Conservation (phyloP, 1,140 invertebrate genomes). For the Habropoda laboriosa region DNA sequence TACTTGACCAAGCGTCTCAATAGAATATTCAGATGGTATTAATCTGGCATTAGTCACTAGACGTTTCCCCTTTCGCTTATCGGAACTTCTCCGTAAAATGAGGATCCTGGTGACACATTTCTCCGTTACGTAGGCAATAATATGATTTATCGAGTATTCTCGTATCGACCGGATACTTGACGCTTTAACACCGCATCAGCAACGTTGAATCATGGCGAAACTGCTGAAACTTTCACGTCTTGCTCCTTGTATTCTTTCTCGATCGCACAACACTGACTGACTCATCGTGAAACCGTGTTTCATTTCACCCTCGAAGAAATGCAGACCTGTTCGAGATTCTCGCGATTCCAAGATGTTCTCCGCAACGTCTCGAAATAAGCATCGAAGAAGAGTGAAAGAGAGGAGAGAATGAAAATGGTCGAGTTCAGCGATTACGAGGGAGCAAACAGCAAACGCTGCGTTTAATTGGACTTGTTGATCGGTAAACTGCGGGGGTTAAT, state of each 20-base stretch:
- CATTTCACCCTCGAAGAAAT: neutral
- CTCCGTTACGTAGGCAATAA: neutral
- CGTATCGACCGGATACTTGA: conserved; percentile 2
- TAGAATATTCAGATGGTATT: no score
- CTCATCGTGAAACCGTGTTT: neutral
- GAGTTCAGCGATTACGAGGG: neutral
- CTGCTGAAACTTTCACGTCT: neutral
- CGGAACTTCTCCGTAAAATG: neutral
- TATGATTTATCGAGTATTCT: neutral
- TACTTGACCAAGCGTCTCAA: neutral
- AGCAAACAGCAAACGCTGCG: neutral
- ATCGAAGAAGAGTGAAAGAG: neutral
- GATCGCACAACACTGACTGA: neutral
- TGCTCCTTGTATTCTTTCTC: conserved; percentile 2
- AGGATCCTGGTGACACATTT: neutral
- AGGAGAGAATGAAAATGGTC: neutral
- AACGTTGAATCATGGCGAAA: conserved; percentile 17
- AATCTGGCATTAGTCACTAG: neutral
- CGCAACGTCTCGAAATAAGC: neutral
- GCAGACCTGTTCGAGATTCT: neutral
- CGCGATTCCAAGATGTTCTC: neutral
- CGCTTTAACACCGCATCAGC: neutral
- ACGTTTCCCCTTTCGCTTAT: neutral
- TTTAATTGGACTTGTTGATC: conserved; percentile 38
- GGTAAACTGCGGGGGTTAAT: neutral